Evolutionary conservation across 2,113 vertebrate species (phyloP).

Genomic region (Hiodon tergisus): DNA sequence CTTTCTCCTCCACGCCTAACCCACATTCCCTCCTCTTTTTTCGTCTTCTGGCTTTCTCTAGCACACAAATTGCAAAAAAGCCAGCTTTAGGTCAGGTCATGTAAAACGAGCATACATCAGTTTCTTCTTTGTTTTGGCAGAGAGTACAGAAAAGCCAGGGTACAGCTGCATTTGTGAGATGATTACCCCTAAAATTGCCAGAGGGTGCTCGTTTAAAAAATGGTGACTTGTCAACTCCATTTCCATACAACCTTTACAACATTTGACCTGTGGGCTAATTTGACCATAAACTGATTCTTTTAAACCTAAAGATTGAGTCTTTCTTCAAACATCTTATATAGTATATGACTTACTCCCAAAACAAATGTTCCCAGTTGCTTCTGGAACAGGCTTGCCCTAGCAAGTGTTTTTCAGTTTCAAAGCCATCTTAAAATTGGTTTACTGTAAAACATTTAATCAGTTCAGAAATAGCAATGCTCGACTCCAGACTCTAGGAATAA

Average conservation of each 20-base stretch:
- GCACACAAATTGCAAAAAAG: slow-evolving; percentile 55
- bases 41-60: slow-evolving; percentile 45
- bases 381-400: background rate
- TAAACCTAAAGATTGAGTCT: no score
- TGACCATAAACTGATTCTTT: background rate
- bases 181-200: slow-evolving; percentile 37
- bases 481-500: no score
- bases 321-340: no score
- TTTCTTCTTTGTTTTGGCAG: slow-evolving; percentile 55
- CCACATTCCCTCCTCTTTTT: slow-evolving; percentile 34
- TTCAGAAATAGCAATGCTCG: background rate
- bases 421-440: background rate
- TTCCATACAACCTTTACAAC: slow-evolving; percentile 20
- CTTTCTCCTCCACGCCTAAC: slow-evolving; percentile 46
- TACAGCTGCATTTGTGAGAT: slow-evolving; percentile 47
- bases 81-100: slow-evolving; percentile 53
- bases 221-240: slow-evolving; percentile 26
- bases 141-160: slow-evolving; percentile 37
- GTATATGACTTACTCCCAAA: no score
- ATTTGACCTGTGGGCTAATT: slow-evolving; percentile 11
- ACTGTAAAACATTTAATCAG: background rate
- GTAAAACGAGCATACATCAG: slow-evolving; percentile 54
- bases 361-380: background rate
- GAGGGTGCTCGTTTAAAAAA: slow-evolving; percentile 26
- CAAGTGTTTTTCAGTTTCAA: background rate